phyloP scores from a whole-genome alignment of 1,140 invertebrate genomes.

The Neelides sp. region DNA sequence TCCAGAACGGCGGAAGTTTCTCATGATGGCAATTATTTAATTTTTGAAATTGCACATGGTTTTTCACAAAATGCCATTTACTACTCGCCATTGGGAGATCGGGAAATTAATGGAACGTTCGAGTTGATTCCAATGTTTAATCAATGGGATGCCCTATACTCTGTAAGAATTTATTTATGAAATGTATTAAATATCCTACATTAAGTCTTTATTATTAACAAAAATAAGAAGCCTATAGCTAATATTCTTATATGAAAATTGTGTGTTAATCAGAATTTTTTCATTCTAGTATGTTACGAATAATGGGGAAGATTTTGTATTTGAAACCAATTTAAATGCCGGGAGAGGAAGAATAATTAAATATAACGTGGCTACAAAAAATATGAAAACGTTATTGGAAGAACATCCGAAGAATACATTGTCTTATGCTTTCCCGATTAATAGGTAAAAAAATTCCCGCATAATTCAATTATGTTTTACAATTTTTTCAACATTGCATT shows the following conservation, averaged over 20 bases:
- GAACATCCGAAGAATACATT: slow-evolving; percentile 78
- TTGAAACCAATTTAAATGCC: slow-evolving; percentile 86
- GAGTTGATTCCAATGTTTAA: too few relatives aligned
- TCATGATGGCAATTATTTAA: too few relatives aligned
- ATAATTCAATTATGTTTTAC: background rate
- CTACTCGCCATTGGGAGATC: too few relatives aligned
- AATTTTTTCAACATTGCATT: background rate
- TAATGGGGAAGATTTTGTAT: slow-evolving; percentile 78
- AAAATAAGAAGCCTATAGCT: slow-evolving; percentile 1
- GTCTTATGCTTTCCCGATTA: slow-evolving; percentile 69
- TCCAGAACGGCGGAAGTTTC: background rate
- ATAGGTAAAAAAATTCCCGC: slow-evolving; percentile 37
- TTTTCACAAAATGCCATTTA: too few relatives aligned
- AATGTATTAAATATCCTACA: too few relatives aligned
- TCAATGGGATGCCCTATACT: too few relatives aligned
- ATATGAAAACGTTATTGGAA: slow-evolving; percentile 67
- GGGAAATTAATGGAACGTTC: too few relatives aligned
- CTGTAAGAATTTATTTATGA: too few relatives aligned
- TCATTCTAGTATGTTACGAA: slow-evolving; percentile 61
- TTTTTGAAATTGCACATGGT: too few relatives aligned
- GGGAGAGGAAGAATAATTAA: slow-evolving; percentile 76
- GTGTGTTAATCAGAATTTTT: slow-evolving; percentile 69
- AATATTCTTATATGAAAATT: slow-evolving; percentile 31
- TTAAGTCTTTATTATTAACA: too few relatives aligned
- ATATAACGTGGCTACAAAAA: slow-evolving; percentile 57